These are phyloP conservation scores for Sceliomorpha sp. DNA, from an alignment of 2,888 invertebrate genomes.

Conservation along the genomic window DNA sequence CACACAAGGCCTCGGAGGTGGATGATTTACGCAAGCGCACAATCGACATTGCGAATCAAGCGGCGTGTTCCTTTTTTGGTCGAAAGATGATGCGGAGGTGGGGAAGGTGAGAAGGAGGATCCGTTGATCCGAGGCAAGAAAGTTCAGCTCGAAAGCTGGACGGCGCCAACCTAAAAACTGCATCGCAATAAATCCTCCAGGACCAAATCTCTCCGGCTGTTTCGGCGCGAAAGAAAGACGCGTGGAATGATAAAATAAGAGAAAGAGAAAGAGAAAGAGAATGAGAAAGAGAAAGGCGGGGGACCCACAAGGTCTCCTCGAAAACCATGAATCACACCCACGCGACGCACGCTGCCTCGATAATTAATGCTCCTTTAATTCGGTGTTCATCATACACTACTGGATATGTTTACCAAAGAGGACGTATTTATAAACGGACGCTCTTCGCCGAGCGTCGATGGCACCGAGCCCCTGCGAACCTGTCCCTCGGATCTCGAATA, in stretches of 20 bases:
- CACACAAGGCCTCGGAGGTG: constrained; percentile 30
- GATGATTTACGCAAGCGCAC: constrained; percentile 52
- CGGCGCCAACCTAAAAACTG: constrained; percentile 59
- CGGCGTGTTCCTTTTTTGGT: constrained; percentile 49
- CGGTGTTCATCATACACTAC: constrained; percentile 74
- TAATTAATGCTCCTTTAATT: constrained; percentile 79
- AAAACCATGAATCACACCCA: constrained; percentile 76
- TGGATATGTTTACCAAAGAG: constrained; percentile 74
- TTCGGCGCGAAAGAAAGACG: constrained; percentile 39
- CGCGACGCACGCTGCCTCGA: constrained; percentile 72
- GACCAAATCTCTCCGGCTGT: constrained; percentile 41
- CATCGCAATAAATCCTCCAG: constrained; percentile 57
- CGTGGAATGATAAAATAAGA: constrained; percentile 41
- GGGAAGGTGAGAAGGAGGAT: constrained; percentile 37
- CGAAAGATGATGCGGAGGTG: constrained; percentile 38
- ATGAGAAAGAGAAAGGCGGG: constrained; percentile 44
- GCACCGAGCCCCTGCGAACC: constrained; percentile 1
- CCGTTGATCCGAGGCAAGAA: constrained; percentile 54
- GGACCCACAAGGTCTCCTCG: constrained; percentile 62
- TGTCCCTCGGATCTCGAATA: constrained; percentile 16
- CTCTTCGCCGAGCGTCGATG: constrained; percentile 22
- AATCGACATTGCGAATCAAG: constrained; percentile 56
- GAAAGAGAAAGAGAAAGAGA: constrained; percentile 40
- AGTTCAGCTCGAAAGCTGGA: constrained; percentile 58
- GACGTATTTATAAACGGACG: constrained; percentile 39